These are phyloP conservation scores for Sipha flava DNA, from an alignment of 1,140 invertebrate genomes.

Conservation along the genomic window DNA sequence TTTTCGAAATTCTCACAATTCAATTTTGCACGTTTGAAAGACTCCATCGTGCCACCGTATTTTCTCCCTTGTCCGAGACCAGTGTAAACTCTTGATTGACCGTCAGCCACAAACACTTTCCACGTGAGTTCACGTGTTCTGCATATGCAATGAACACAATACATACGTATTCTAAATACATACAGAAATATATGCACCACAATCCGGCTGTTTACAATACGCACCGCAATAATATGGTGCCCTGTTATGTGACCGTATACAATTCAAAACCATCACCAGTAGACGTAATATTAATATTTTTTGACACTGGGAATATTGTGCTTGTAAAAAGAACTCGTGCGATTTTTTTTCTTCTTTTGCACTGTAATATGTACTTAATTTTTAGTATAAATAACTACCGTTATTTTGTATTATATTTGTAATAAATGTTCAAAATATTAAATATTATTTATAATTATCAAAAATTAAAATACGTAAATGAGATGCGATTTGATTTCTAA, in stretches of 20 bases:
- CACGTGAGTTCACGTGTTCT: not conserved
- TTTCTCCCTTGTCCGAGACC: not conserved
- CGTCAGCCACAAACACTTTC: constrained; percentile 28
- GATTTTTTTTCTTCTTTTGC: no score
- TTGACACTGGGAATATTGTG: no score
- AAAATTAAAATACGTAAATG: not conserved
- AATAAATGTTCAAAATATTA: not conserved
- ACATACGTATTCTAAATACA: no score
- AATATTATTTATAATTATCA: not conserved
- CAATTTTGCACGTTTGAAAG: constrained; percentile 6
- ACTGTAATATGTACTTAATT: no score
- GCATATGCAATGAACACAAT: constrained; percentile 7
- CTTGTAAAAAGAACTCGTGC: no score
- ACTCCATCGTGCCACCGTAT: not conserved
- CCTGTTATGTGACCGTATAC: no score
- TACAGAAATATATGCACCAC: no score
- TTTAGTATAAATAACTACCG: no score
- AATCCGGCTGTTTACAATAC: not conserved
- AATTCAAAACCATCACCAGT: no score
- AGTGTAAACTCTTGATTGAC: constrained; percentile 22
- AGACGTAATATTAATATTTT: no score
- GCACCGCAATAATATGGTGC: no score
- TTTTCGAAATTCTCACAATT: not conserved
- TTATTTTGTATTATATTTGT: no score
- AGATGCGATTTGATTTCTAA: not conserved